Evolutionary conservation across 2,888 invertebrate species (phyloP).

Genomic region (Orgyia antiqua): DNA sequence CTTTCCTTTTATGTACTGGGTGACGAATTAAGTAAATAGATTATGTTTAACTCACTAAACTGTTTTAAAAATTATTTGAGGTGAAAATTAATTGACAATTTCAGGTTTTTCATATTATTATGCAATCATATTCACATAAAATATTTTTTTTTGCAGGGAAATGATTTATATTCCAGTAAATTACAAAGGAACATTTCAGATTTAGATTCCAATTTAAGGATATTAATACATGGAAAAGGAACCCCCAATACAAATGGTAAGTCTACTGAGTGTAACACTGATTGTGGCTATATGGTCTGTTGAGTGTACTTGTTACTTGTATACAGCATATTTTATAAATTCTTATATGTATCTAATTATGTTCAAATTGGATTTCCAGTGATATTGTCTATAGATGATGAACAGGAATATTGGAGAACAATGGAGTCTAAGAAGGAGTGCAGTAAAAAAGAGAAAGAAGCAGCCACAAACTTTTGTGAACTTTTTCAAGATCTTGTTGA

Average conservation of each 20-base stretch:
- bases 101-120: too few species aligned
- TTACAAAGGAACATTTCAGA: conserved; percentile 62
- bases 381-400: conserved; percentile 82
- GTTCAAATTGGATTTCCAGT: conserved; percentile 71
- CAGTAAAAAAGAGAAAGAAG: conserved; percentile 72
- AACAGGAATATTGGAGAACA: conserved; percentile 84
- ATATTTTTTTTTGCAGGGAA: conserved; percentile 42
- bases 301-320: too few species aligned
- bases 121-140: too few species aligned
- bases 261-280: too few species aligned
- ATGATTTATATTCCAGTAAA: conserved; percentile 59
- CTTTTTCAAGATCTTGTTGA: conserved; percentile 79
- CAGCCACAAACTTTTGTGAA: conserved; percentile 78
- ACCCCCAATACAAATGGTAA: conserved; percentile 53
- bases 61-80: too few species aligned
- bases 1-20: too few species aligned
- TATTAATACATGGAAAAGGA: conserved; percentile 58
- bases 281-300: too few species aligned
- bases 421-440: conserved; percentile 68
- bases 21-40: too few species aligned
- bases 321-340: not conserved
- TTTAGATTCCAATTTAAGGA: conserved; percentile 58
- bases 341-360: not conserved
- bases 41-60: too few species aligned
- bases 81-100: too few species aligned